Percentiles rank a stretch among this genome's conserved stretches.
phyloP scores from a whole-genome alignment of 2,113 vertebrate genomes.

The Gallinago paraguaiae region DNA sequence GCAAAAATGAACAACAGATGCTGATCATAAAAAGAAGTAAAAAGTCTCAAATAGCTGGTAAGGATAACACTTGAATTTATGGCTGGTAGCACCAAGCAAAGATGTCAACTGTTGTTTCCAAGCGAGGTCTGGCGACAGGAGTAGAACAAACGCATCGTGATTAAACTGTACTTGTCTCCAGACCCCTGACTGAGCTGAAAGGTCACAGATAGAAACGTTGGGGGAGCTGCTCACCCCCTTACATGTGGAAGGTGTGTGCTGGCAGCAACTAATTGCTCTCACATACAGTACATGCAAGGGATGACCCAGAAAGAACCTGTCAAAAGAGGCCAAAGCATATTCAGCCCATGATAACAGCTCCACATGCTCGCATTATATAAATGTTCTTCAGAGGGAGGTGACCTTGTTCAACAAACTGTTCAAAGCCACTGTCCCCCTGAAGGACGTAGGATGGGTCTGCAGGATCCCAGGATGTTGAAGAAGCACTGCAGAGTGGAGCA shows the following conservation, averaged over 20 bases:
- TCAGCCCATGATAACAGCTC: background rate
- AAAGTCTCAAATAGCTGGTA: background rate
- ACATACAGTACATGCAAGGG: background rate
- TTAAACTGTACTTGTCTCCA: background rate
- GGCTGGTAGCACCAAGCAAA: background rate
- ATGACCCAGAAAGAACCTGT: background rate
- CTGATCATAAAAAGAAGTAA: background rate
- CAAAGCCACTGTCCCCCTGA: background rate
- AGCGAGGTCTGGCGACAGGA: background rate
- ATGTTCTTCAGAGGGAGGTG: rapidly evolving
- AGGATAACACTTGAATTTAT: background rate
- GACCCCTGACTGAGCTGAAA: background rate
- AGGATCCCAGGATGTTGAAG: background rate
- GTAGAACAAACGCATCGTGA: background rate
- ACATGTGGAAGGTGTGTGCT: rapidly evolving
- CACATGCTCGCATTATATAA: background rate
- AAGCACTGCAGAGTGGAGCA: background rate
- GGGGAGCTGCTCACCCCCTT: background rate
- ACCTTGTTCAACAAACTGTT: background rate
- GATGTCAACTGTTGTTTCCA: background rate
- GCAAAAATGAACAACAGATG: background rate
- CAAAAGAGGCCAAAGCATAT: background rate
- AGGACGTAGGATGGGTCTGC: background rate
- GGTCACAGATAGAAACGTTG: background rate
- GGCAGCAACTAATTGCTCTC: background rate